Percentiles rank a stretch among this genome's conserved stretches.
Evolutionary conservation across 2,888 invertebrate genomes (phyloP).

Genomic region (Diaphora mendica): DNA sequence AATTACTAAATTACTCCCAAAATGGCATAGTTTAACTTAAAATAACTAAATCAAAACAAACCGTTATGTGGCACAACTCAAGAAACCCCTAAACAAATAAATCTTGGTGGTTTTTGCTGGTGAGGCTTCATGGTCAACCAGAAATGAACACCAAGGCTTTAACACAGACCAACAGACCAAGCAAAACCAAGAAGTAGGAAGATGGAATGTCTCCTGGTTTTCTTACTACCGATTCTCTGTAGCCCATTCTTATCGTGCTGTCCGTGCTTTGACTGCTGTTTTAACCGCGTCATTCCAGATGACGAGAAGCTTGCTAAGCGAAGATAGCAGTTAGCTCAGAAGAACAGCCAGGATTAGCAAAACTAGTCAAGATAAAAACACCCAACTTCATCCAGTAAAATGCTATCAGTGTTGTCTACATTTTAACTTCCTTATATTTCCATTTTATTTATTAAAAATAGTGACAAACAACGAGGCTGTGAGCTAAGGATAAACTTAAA

Average conservation of each 20-base stretch:
- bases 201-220: conserved; percentile 13
- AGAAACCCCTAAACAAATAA: background rate
- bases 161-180: background rate
- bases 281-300: background rate
- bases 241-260: conserved; percentile 17
- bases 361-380: background rate
- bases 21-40: background rate
- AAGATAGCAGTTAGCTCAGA: background rate
- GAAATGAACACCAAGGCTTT: background rate
- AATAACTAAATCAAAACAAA: background rate
- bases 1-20: background rate
- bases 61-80: background rate
- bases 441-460: background rate
- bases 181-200: background rate
- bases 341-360: background rate
- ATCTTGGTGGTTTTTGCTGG: conserved; percentile 1
- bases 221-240: conserved; percentile 7
- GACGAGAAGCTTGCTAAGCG: background rate
- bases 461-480: background rate
- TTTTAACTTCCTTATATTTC: background rate
- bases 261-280: conserved; percentile 6
- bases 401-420: background rate
- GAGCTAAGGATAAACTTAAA: conserved; percentile 3
- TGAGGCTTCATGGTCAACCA: background rate
- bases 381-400: background rate